These are phyloP conservation scores for Atlantisia rogersi DNA, from an alignment of 2,113 vertebrate genomes.

Conservation along the genomic window DNA sequence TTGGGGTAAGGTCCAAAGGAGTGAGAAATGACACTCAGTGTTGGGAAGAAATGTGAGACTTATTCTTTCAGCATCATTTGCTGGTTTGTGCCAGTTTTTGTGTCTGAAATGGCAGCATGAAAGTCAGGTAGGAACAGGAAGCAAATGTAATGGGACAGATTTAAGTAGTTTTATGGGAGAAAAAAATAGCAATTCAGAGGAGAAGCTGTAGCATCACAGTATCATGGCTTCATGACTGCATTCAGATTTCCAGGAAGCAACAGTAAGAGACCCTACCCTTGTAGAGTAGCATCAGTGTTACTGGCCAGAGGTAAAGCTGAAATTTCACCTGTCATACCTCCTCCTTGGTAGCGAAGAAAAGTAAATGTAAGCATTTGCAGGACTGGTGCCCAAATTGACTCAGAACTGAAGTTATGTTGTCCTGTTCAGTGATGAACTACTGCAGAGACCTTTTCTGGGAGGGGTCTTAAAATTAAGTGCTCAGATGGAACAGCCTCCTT, in stretches of 20 bases:
- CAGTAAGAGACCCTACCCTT: background rate
- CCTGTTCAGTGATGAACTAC: background rate
- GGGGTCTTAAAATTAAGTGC: background rate
- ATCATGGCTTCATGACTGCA: background rate
- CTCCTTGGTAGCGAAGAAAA: background rate
- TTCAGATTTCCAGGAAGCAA: background rate
- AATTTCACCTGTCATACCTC: background rate
- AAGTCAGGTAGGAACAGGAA: background rate
- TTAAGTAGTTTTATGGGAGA: background rate
- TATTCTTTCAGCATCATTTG: background rate
- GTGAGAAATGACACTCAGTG: background rate
- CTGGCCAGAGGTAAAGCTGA: background rate
- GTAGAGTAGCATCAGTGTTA: background rate
- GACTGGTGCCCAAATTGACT: background rate
- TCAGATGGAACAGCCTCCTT: background rate
- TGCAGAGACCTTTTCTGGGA: background rate
- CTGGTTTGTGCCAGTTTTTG: background rate
- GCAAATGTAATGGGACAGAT: background rate
- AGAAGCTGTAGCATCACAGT: background rate
- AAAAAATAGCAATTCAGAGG: background rate
- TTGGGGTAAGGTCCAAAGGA: background rate
- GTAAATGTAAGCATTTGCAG: background rate
- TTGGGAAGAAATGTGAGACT: background rate
- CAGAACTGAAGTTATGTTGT: background rate
- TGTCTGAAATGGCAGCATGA: background rate